Base-by-base conservation (phyloP, 1,140 invertebrate species). In the Wasmannia auropunctata region DNA sequence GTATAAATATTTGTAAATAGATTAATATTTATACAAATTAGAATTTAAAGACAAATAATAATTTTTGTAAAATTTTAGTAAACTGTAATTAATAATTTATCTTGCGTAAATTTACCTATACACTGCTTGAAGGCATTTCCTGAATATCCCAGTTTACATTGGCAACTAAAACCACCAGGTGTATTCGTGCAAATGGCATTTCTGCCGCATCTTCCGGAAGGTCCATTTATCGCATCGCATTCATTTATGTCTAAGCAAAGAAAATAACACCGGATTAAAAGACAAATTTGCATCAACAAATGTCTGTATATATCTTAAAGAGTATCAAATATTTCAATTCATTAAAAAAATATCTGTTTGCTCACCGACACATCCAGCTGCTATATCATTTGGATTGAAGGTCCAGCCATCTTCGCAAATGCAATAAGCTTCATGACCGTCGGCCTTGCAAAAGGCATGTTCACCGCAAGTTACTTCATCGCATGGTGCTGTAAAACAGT, bases 371-470 rank as follows among this genome's bases (percentile, higher is more conserved):
- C 98, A 99, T 79, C 98, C 98, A 54, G 98, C 98, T 0, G 97
- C 96, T 83, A 99, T 98, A 91, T 99, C 98, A 81, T 95, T 97
- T 0, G 98, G 98, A 95, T 98, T 97, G 92, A 98, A 99, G 1
- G 98, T 98, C 98, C 98, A 99, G 0, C 98, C 98, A 72, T 98
- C 97, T 92, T 99, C 98, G 92, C 98, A 99, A 63, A 98, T 97
- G 88, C 98, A 99, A 91, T 98, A 98, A 1, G 98, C 98, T 94
- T 98, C 98, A 62, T 97, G 96, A 43, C 98, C 98, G 88, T 98
- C 98, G 0, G 97, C 96, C 93, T 98, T 98, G 91, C 98, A 99
- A 92, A 96, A 98, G 6, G 98, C 98, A 92, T 99, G 98, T 14
- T 96, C 96, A 10, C 98, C 98, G 92, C 98, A 99, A 91, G 97